phyloP scores from a whole-genome alignment of 1,140 invertebrate genomes.

The Cylas formicarius region DNA sequence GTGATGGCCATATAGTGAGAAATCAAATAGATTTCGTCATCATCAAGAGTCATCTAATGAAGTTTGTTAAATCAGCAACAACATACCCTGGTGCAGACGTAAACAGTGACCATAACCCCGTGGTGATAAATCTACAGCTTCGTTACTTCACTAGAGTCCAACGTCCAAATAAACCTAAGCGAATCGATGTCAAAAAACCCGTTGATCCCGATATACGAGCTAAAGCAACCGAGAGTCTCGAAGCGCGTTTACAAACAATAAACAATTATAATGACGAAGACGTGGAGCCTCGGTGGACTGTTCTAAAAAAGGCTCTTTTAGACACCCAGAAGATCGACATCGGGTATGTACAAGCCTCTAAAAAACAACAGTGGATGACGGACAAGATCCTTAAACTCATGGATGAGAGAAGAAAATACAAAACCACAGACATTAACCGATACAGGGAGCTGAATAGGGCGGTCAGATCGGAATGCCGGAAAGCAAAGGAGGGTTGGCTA shows the following conservation, averaged over 20 bases:
- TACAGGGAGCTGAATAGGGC: conserved; percentile 3
- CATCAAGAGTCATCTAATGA: too few relatives aligned
- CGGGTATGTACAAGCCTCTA: conserved; percentile 5
- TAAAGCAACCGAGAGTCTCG: too few relatives aligned
- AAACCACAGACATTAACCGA: background rate
- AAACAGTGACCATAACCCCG: too few relatives aligned
- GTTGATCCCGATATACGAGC: too few relatives aligned
- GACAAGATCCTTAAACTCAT: conserved; percentile 6
- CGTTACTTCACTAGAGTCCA: too few relatives aligned
- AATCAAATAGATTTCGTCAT: conserved; percentile 39
- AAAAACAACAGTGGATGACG: conserved; percentile 8
- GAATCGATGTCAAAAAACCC: too few relatives aligned
- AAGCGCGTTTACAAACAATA: too few relatives aligned
- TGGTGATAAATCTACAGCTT: too few relatives aligned
- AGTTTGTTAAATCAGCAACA: too few relatives aligned
- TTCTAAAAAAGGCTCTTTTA: background rate
- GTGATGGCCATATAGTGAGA: conserved; percentile 26
- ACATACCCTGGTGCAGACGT: too few relatives aligned
- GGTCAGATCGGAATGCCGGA: conserved; percentile 1
- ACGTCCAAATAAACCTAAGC: too few relatives aligned
- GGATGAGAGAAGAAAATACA: conserved; percentile 8
- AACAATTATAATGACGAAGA: conserved; percentile 3
- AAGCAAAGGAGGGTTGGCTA: conserved; percentile 9
- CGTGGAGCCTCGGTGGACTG: conserved; percentile 2
- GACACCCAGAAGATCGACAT: conserved; percentile 3